Evolutionary conservation across 2,888 invertebrate species (phyloP).

Genomic region (Podabrus alpinus): DNA sequence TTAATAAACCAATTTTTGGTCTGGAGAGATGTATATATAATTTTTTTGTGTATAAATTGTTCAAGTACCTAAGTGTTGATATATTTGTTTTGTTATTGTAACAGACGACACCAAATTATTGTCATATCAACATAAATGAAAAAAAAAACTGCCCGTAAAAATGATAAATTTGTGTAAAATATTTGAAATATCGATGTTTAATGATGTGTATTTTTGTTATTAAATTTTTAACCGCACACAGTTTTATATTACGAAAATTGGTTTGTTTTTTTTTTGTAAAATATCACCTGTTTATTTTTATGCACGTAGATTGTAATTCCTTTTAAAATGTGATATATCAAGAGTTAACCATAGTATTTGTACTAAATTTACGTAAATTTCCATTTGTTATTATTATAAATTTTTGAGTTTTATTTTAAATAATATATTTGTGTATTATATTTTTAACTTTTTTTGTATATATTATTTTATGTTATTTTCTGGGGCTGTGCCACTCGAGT

Average conservation of each 20-base stretch:
- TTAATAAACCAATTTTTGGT: background rate
- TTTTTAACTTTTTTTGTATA: slow-evolving; percentile 4
- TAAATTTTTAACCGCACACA: background rate
- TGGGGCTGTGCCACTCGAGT: background rate
- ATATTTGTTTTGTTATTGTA: background rate
- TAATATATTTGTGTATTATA: slow-evolving; percentile 12
- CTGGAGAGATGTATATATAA: background rate
- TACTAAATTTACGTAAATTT: slow-evolving; percentile 19
- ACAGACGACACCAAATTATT: background rate
- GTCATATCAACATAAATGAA: background rate
- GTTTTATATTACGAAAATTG: slow-evolving; percentile 3
- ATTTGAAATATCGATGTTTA: background rate
- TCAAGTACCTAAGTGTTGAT: background rate
- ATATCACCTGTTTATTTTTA: slow-evolving; percentile 18
- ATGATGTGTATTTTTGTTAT: background rate
- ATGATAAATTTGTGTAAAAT: background rate
- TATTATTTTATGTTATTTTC: background rate
- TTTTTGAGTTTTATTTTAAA: slow-evolving; percentile 13
- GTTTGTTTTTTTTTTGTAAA: background rate
- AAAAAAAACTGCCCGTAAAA: background rate
- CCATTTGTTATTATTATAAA: slow-evolving; percentile 13
- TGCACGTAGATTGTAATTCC: slow-evolving; percentile 19
- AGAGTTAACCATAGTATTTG: slow-evolving; percentile 27
- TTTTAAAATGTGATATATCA: slow-evolving; percentile 23
- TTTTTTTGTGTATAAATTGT: background rate